A percentile compares a stretch with the other conserved stretches of the same genome.
phyloP scores from a whole-genome alignment of 2,797 vertebrate genomes.

The Crenuchus spilurus region DNA sequence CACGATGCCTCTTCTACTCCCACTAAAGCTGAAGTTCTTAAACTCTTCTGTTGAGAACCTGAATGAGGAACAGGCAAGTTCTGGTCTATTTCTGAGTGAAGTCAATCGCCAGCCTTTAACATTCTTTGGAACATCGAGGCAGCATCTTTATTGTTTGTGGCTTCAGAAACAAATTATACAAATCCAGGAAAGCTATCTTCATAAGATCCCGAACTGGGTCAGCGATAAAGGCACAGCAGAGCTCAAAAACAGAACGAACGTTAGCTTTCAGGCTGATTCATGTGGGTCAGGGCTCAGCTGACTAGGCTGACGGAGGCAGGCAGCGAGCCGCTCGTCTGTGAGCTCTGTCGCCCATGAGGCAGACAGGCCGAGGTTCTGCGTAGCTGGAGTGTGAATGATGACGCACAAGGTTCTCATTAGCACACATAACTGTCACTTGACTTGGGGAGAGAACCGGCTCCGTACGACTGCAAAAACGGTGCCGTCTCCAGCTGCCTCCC shows the following conservation, averaged over 20 bases:
- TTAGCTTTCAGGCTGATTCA: constrained; percentile 33
- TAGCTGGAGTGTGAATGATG: constrained; percentile 26
- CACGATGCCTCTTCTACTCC: too few species aligned
- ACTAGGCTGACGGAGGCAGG: not conserved
- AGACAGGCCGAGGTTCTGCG: not conserved
- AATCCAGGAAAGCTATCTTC: constrained; percentile 23
- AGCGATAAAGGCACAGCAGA: not conserved
- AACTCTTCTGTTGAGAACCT: too few species aligned
- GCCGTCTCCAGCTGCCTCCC: not conserved
- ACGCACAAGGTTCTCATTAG: constrained; percentile 3
- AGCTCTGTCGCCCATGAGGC: constrained; percentile 20
- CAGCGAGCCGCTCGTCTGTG: not conserved
- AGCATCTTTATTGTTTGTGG: constrained; percentile 3
- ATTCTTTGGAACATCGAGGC: constrained; percentile 2
- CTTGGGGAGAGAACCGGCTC: not conserved
- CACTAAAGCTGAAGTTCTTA: too few species aligned
- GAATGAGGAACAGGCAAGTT: not conserved
- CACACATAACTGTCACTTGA: constrained; percentile 7
- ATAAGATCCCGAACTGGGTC: constrained; percentile 32
- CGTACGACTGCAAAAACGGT: not conserved
- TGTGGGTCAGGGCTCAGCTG: constrained; percentile 7
- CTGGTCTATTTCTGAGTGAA: constrained; percentile 3
- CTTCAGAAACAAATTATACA: constrained; percentile 28
- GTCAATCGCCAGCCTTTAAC: constrained; percentile 26
- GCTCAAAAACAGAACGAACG: constrained; percentile 17